Evolutionary conservation across 2,113 vertebrate genomes (phyloP), one percentile per base, ranked within the genome.

Genomic region (Tupaia tana): DNA sequence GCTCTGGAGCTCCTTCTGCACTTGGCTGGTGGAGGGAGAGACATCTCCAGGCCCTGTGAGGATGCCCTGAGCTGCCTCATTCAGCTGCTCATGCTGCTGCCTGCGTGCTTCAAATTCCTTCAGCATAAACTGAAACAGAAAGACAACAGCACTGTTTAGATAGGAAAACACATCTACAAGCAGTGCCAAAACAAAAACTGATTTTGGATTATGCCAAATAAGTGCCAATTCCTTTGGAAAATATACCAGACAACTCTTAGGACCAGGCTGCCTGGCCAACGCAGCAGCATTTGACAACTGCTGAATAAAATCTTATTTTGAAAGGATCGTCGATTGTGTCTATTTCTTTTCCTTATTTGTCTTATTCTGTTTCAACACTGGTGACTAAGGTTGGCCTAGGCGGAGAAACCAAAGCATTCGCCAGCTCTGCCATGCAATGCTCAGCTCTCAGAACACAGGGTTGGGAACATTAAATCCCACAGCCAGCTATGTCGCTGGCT

Each of bases 61-160:
- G 98, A 99, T 99, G 78, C 99, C 99, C 97, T 99, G 98, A 1
- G 99, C 99, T 0, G 99, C 99, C 97, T 99, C 99, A 22, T 99
- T 99, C 95, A 99, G 98, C 98, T 99, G 99, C 91, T 99, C 99
- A 2, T 99, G 99, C 98, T 99, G 99, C 0, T 99, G 99, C 67
- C 98, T 98, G 0, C 99, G 98, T 2, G 99, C 99, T 98, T 99
- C 99, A 95, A 99, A 99, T 98, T 99, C 99, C 78, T 99, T 99
- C 97, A 99, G 98, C 99, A 99, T 99, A 98, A 99, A 99, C 99
- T 99, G 98, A 13, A 98, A 98, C 25, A 98, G 95, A 98, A 98
- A 22, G 97, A 97, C 92, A 96, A 5, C 0, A 96, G 93, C 85
- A 94, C 43, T 97, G 97, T 98, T 99, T 98, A 97, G 87, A 95